Conservation (phyloP, 2,113 vertebrate genomes). For the Periophthalmus modestus region DNA sequence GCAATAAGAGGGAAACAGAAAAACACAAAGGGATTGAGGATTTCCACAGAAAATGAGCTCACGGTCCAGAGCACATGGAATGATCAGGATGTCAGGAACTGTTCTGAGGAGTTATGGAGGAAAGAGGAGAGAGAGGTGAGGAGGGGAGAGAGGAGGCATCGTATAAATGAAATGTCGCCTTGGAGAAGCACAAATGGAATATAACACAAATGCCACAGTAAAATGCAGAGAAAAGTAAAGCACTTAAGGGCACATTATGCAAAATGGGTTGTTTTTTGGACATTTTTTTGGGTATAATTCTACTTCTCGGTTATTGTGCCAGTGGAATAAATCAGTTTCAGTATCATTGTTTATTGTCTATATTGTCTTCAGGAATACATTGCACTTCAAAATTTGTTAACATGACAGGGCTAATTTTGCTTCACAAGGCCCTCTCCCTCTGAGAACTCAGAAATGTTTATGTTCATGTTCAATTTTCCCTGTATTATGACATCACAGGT, state of each 20-base stretch:
- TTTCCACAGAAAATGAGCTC: constrained; percentile 30
- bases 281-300: no score
- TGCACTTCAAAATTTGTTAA: no score
- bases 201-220: neutral
- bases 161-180: neutral
- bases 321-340: no score
- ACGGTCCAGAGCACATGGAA: constrained; percentile 19
- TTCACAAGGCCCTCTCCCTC: no score
- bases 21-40: constrained; percentile 14
- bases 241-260: neutral
- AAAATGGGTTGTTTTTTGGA: no score
- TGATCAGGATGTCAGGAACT: constrained; percentile 40
- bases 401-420: no score
- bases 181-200: neutral
- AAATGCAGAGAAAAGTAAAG: neutral
- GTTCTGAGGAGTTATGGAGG: neutral
- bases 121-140: neutral
- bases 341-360: no score
- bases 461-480: no score
- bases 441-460: no score
- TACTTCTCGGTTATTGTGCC: no score
- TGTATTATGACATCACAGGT: no score
- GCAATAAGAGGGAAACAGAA: constrained; percentile 18
- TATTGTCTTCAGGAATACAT: no score
- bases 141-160: neutral